Conservation (phyloP, 2,113 vertebrate genomes). For the Platichthys stellatus region DNA sequence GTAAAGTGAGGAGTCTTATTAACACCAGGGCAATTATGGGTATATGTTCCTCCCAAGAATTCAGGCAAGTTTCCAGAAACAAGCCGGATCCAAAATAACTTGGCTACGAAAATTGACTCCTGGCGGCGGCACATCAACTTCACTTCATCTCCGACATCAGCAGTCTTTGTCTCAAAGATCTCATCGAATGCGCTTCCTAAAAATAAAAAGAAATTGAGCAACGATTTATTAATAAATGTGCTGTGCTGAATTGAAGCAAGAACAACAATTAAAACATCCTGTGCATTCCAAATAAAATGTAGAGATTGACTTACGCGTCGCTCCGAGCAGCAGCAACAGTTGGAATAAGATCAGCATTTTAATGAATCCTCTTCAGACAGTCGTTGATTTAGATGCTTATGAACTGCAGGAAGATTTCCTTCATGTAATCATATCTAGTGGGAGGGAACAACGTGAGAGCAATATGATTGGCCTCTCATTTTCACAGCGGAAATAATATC, state of each 20-base stretch:
- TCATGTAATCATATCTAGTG: not conserved
- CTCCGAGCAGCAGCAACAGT: not conserved
- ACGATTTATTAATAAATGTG: too few species aligned
- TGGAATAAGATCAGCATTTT: conserved; percentile 8
- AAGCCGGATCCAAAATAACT: conserved; percentile 44
- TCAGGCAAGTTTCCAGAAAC: conserved; percentile 38
- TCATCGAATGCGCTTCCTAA: conserved; percentile 18
- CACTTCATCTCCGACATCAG: conserved; percentile 30
- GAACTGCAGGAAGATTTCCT: not conserved
- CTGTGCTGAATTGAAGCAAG: not conserved
- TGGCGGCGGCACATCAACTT: conserved; percentile 27
- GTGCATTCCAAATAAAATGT: not conserved
- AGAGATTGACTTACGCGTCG: not conserved
- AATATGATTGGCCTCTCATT: conserved; percentile 26
- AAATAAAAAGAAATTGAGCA: not conserved
- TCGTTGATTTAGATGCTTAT: too few species aligned
- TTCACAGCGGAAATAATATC: not conserved
- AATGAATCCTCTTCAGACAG: not conserved
- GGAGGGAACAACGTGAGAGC: not conserved
- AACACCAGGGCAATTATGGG: not conserved
- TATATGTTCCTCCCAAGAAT: not conserved
- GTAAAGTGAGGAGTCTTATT: not conserved
- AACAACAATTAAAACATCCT: not conserved
- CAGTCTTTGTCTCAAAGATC: conserved; percentile 2
- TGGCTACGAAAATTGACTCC: not conserved